Conservation (phyloP, 2,113 vertebrate species). For the Callopanchax toddi region DNA sequence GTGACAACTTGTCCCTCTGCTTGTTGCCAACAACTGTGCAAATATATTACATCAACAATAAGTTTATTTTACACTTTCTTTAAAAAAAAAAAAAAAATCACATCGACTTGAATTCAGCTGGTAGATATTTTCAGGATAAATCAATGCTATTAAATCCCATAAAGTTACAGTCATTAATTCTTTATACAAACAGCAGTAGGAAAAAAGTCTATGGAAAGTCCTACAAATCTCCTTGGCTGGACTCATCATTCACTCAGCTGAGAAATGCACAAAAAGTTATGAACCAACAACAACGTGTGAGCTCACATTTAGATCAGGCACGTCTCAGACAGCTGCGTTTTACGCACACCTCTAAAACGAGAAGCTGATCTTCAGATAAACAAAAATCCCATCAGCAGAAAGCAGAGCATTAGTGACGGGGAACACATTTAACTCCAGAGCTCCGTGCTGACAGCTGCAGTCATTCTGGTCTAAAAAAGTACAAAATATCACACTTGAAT, state of each 20-base stretch:
- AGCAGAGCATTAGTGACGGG: too few species aligned
- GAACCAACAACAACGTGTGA: background rate
- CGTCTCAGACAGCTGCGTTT: too few species aligned
- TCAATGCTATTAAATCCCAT: background rate
- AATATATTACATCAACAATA: background rate
- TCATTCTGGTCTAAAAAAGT: background rate
- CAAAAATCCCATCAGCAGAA: too few species aligned
- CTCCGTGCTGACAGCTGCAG: too few species aligned
- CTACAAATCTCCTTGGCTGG: background rate
- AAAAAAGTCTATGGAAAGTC: background rate
- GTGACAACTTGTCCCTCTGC: too few species aligned
- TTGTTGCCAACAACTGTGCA: constrained; percentile 7
- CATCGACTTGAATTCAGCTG: background rate
- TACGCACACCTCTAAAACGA: too few species aligned
- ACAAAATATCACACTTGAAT: constrained; percentile 20
- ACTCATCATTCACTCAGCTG: too few species aligned
- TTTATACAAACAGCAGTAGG: background rate
- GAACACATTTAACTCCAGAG: too few species aligned
- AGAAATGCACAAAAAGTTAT: background rate
- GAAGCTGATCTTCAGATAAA: too few species aligned
- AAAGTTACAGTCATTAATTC: background rate
- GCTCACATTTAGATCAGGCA: too few species aligned
- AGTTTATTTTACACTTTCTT: background rate
- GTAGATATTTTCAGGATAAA: background rate
- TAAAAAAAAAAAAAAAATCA: too few species aligned